phyloP scores from a whole-genome alignment of 2,888 invertebrate genomes.

The Litoditis marina region DNA sequence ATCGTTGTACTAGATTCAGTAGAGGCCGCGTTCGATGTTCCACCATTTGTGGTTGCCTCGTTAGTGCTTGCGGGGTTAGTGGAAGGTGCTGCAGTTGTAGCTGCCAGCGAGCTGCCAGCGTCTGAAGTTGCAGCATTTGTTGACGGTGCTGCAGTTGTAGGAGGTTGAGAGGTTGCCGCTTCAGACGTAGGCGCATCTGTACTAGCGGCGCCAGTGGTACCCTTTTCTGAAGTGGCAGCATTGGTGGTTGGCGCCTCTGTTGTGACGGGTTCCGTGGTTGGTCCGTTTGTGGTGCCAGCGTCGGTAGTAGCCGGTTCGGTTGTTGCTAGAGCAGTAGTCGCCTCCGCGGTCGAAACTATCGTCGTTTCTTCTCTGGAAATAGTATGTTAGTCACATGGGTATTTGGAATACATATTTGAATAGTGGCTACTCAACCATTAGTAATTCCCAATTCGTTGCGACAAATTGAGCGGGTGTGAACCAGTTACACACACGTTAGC shows the following conservation, averaged over 20 bases:
- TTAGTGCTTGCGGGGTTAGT: not conserved
- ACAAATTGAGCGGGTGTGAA: too few species aligned
- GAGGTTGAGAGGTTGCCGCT: not conserved
- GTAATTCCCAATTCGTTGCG: too few species aligned
- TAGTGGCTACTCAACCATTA: too few species aligned
- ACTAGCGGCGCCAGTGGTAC: slow-evolving; percentile 3
- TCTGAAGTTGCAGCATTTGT: slow-evolving; percentile 4
- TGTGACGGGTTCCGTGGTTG: slow-evolving; percentile 4
- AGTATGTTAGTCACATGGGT: too few species aligned
- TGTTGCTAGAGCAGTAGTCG: not conserved
- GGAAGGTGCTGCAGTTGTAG: slow-evolving; percentile 1
- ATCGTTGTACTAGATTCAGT: not conserved
- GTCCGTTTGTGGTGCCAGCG: slow-evolving; percentile 4
- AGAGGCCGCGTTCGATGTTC: not conserved
- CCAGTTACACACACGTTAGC: too few species aligned
- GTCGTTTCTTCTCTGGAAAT: slow-evolving; percentile 1
- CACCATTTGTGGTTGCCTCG: not conserved
- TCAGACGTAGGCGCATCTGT: slow-evolving; percentile 5
- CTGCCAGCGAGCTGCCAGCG: not conserved
- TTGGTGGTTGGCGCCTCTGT: slow-evolving; percentile 4
- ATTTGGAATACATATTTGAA: too few species aligned
- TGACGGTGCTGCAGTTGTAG: not conserved
- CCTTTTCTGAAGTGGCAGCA: slow-evolving; percentile 3
- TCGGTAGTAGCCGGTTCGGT: slow-evolving; percentile 6
- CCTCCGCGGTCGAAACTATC: slow-evolving; percentile 1